phyloP scores from a whole-genome alignment of 2,888 invertebrate species.

The Minunthozetes semirufus region DNA sequence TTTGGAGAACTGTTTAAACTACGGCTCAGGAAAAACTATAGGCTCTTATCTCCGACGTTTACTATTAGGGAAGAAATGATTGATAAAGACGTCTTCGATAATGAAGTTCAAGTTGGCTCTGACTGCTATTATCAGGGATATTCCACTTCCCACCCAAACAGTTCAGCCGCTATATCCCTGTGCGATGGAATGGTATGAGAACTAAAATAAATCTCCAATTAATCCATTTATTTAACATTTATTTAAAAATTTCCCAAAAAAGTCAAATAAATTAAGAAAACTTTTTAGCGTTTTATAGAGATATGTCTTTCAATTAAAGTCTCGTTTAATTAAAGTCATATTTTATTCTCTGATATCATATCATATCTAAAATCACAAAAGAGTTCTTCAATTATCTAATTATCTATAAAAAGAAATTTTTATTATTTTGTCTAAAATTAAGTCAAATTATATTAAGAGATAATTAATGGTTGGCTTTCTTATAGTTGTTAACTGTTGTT shows the following conservation, averaged over 20 bases:
- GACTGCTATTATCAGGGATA: slow-evolving; percentile 42
- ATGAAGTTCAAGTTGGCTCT: slow-evolving; percentile 23
- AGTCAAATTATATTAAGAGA: too few species aligned
- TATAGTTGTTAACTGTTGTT: neutral
- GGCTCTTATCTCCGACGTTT: slow-evolving; percentile 35
- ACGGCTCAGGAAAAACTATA: slow-evolving; percentile 30
- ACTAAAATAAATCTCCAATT: neutral
- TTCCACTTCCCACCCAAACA: slow-evolving; percentile 36
- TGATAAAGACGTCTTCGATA: slow-evolving; percentile 12
- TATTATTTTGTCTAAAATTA: neutral
- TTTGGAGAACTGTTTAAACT: slow-evolving; percentile 34
- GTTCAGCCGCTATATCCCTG: slow-evolving; percentile 40
- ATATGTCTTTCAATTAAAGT: too few species aligned
- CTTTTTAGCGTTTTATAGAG: too few species aligned
- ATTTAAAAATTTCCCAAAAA: too few species aligned
- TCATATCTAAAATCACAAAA: neutral
- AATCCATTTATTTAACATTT: too few species aligned
- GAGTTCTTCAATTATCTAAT: neutral
- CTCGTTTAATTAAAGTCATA: neutral
- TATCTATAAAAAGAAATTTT: neutral
- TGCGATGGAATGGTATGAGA: slow-evolving; percentile 41
- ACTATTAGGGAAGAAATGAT: slow-evolving; percentile 21
- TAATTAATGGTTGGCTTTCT: neutral
- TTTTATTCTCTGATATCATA: neutral
- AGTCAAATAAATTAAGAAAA: too few species aligned